These are phyloP conservation scores for Phragmatobia fuliginosa DNA, from an alignment of 2,888 invertebrate genomes.

Conservation along the genomic window DNA sequence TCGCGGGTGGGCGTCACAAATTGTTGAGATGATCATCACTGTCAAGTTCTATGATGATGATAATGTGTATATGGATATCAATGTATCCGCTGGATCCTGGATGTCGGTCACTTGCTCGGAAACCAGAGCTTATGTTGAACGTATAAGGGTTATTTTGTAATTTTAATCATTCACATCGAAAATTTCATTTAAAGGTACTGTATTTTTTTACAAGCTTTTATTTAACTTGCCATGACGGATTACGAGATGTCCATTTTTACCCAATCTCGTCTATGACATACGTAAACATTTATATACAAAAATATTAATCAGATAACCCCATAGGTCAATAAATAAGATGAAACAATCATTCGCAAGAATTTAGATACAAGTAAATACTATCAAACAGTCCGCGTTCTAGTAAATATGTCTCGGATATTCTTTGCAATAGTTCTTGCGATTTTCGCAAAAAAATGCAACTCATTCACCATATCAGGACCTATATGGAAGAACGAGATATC, in stretches of 20 bases:
- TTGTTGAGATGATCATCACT: not conserved
- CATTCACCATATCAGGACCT: conserved; percentile 4
- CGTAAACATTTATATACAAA: not conserved
- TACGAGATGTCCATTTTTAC: not conserved
- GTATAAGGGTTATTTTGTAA: not conserved
- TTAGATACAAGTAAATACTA: not conserved
- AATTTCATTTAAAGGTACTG: not conserved
- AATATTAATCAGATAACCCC: not conserved
- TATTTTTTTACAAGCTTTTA: not conserved
- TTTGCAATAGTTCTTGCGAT: not conserved
- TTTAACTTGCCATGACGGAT: not conserved
- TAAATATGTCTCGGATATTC: not conserved
- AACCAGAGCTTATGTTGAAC: not conserved
- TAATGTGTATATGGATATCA: not conserved
- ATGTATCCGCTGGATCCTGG: not conserved
- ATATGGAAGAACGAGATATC: conserved; percentile 7
- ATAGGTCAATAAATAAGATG: not conserved
- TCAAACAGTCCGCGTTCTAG: not conserved
- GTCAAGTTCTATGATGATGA: conserved; percentile 1
- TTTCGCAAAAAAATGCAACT: not conserved
- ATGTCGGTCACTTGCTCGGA: not conserved
- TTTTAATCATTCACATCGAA: not conserved
- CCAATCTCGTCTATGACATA: not conserved
- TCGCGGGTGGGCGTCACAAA: not conserved
- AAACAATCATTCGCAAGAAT: not conserved